Conservation (phyloP, 2,888 invertebrate species). For the Apodemia zela region DNA sequence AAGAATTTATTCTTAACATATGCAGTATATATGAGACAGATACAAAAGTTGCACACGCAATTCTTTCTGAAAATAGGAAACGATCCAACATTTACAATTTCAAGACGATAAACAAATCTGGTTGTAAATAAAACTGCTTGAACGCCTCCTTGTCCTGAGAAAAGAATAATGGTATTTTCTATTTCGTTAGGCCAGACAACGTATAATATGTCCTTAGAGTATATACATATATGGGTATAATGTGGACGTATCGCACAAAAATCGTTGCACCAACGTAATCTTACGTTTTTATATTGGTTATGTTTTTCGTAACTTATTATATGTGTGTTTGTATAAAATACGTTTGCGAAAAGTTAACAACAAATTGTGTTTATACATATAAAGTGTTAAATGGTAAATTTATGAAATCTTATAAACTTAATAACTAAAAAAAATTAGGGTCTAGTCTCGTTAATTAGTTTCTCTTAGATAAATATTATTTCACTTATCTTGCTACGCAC, state of each 20-base stretch:
- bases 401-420: too few relatives aligned
- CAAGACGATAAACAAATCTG: conserved; percentile 48
- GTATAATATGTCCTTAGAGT: conserved; percentile 43
- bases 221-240: neutral
- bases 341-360: too few relatives aligned
- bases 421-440: too few relatives aligned
- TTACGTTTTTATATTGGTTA: too few relatives aligned
- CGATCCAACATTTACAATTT: conserved; percentile 10
- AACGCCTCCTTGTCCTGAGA: conserved; percentile 73
- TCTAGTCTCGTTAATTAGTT: too few relatives aligned
- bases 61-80: conserved; percentile 9
- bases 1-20: neutral
- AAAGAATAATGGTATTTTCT: conserved; percentile 78
- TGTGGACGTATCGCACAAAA: neutral
- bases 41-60: neutral
- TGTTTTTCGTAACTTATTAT: too few relatives aligned
- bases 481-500: too few relatives aligned
- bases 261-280: neutral
- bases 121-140: conserved; percentile 73
- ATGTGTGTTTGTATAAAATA: too few relatives aligned
- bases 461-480: too few relatives aligned
- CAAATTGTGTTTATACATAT: too few relatives aligned
- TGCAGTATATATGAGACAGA: neutral
- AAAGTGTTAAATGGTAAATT: too few relatives aligned
- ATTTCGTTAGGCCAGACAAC: conserved; percentile 70